These are phyloP conservation scores for Neotoxoptera formosana DNA, from an alignment of 1,140 invertebrate genomes.

Conservation along the genomic window DNA sequence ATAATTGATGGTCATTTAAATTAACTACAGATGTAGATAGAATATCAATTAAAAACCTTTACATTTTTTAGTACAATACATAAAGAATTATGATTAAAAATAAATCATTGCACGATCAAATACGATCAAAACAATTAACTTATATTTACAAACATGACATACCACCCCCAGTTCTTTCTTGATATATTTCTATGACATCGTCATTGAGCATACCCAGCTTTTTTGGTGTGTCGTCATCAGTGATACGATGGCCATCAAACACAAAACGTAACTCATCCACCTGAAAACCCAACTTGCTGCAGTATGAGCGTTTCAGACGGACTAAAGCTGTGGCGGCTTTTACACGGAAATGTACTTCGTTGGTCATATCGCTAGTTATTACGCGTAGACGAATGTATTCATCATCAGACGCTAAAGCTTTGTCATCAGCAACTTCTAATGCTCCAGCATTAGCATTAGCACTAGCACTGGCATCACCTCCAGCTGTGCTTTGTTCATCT, in stretches of 20 bases:
- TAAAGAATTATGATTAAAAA: no score
- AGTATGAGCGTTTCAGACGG: slow-evolving; percentile 82
- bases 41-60: no score
- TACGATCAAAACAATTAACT: background rate
- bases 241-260: slow-evolving; percentile 80
- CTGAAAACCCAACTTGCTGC: slow-evolving; percentile 74
- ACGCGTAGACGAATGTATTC: slow-evolving; percentile 29
- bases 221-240: slow-evolving; percentile 82
- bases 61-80: no score
- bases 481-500: background rate
- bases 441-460: background rate
- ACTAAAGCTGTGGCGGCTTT: slow-evolving; percentile 83
- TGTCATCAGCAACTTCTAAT: background rate
- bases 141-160: background rate
- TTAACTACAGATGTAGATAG: background rate
- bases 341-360: slow-evolving; percentile 84
- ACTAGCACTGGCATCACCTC: background rate
- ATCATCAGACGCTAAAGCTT: background rate
- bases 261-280: slow-evolving; percentile 77
- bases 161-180: slow-evolving; percentile 76
- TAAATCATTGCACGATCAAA: no score
- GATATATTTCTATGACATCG: slow-evolving; percentile 82
- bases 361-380: slow-evolving; percentile 63
- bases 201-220: slow-evolving; percentile 66
- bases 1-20: background rate